Evolutionary conservation across 2,888 invertebrate genomes (phyloP).

Genomic region (Temnothorax rugatulus): DNA sequence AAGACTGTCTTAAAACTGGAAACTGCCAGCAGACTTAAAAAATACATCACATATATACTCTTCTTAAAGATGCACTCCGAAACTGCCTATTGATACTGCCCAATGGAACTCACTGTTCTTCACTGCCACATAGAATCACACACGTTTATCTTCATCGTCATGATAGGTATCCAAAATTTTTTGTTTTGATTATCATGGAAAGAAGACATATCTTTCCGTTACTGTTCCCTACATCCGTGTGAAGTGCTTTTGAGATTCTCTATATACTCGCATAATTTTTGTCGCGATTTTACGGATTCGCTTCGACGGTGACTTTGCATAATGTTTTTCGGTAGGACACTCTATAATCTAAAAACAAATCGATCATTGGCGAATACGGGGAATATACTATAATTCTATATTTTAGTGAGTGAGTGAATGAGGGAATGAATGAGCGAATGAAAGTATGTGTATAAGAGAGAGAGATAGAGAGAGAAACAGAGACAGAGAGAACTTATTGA

Average conservation of each 20-base stretch:
- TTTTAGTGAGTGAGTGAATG: slow-evolving; percentile 74
- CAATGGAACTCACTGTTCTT: neutral
- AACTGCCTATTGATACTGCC: slow-evolving; percentile 29
- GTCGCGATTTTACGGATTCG: slow-evolving; percentile 27
- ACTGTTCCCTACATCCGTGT: neutral
- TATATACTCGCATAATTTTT: slow-evolving; percentile 3
- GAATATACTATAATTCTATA: slow-evolving; percentile 76
- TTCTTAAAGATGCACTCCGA: slow-evolving; percentile 16
- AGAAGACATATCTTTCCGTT: neutral
- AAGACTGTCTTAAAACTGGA: slow-evolving; percentile 60
- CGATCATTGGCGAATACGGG: slow-evolving; percentile 71
- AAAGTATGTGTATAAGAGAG: neutral
- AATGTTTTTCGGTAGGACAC: neutral
- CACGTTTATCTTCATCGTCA: neutral
- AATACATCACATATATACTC: neutral
- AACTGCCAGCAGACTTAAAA: slow-evolving; percentile 24
- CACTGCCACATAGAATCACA: neutral
- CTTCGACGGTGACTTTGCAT: neutral
- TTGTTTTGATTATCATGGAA: neutral
- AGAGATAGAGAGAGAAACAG: neutral
- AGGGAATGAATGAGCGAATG: too few species aligned
- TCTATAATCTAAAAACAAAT: slow-evolving; percentile 22
- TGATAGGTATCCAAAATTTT: neutral
- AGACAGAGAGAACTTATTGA: slow-evolving; percentile 73
- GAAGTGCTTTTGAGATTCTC: slow-evolving; percentile 33